Evolutionary conservation across 2,888 invertebrate species (phyloP), one percentile per base, ranked within the genome.

Genomic region (Leucania comma): DNA sequence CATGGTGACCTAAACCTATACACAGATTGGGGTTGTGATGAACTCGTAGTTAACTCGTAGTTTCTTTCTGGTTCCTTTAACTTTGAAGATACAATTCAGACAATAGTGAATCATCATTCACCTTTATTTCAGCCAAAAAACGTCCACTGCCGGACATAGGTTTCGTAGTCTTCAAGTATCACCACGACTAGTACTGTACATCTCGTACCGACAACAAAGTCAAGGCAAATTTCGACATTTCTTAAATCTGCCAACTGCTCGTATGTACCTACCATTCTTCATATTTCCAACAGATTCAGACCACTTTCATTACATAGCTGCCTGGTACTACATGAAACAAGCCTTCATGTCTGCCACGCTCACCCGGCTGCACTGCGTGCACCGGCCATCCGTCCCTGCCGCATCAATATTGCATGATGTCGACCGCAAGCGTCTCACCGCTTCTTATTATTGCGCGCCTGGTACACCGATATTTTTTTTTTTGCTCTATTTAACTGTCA

Each of bases 341-440:
- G 38, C 10, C 17, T 60, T 48, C 65, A 75, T 22, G 48, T 42
- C 62, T 32, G 61, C 32, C 57, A 68, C 71, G 72, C 61, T 75
- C 72, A 56, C 51, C 56, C 65, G 63, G 59, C 63, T 62, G 72
- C 78, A 74, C 68, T 50, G 54, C 62, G 58, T 66, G 78, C 69
- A 61, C 66, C 61, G 65, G 66, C 73, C 66, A 80, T 72, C 73
- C 68, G 72, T 71, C 51, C 54, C 70, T 57, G 73, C 75, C 83
- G 81, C 87, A 89, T 91, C 88, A 88, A 90, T 89, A 89, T 90
- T 90, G 89, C 87, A 90, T 75, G 72, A 83, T 82, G 85, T 88
- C 83, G 75, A 70, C 70, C 79, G 74, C 86, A 67, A 72, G 68
- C 78, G 72, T 70, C 83, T 69, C 75, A 81, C 75, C 86, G 85